phyloP scores from a whole-genome alignment of 2,113 vertebrate genomes.

The Sylvia atricapilla region DNA sequence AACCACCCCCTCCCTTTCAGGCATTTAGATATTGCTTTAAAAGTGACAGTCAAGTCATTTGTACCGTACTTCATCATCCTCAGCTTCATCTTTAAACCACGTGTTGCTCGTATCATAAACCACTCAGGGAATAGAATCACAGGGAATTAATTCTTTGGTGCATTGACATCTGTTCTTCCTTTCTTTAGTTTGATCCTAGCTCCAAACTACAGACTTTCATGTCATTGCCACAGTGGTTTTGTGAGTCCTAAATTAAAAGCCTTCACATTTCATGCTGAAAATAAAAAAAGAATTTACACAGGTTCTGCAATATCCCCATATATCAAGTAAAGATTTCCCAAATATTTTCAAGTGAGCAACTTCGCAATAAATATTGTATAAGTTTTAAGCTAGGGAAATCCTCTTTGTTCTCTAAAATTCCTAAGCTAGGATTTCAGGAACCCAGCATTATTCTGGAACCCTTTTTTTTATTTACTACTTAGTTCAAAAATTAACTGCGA shows the following conservation, averaged over 20 bases:
- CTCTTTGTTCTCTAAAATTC: not conserved
- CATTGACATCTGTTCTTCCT: not conserved
- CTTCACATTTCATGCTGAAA: not conserved
- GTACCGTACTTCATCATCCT: not conserved
- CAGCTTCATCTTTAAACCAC: not conserved
- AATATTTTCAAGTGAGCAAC: not conserved
- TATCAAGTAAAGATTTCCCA: not conserved
- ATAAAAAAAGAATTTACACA: not conserved
- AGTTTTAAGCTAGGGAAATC: not conserved
- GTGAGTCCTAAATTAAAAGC: not conserved
- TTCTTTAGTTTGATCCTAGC: not conserved
- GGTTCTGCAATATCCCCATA: not conserved
- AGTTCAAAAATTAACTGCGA: not conserved
- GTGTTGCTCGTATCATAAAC: not conserved
- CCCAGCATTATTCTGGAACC: accelerated
- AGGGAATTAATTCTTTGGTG: not conserved
- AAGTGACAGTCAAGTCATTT: not conserved
- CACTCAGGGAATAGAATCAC: not conserved
- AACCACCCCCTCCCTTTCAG: not conserved
- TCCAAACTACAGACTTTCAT: not conserved
- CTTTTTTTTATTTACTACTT: not conserved
- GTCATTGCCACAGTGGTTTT: not conserved
- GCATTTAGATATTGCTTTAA: not conserved
- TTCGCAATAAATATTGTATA: not conserved
- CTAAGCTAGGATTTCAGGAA: not conserved